These are phyloP conservation scores for Mus pahari DNA, from an alignment of 2,113 vertebrate species.

Conservation along the genomic window DNA sequence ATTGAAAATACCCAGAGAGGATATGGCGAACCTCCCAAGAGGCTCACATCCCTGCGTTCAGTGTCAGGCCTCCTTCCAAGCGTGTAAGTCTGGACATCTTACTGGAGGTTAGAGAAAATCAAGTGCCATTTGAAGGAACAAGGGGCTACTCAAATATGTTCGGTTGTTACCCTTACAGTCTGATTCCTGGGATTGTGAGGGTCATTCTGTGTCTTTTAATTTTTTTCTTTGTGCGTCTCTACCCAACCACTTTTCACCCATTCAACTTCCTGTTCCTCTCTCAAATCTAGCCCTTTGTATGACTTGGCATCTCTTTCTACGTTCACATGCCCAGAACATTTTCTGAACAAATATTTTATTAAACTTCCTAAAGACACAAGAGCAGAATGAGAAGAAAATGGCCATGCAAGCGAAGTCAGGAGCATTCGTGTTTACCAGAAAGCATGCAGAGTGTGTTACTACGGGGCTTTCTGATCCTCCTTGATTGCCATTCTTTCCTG, in stretches of 20 bases:
- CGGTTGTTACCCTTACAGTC: conserved; percentile 44
- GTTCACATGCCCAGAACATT: conserved; percentile 70
- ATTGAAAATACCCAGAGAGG: background rate
- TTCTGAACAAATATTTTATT: conserved; percentile 83
- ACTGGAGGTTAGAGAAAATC: conserved; percentile 1
- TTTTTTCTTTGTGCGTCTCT: conserved; percentile 72
- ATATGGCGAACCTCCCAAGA: background rate
- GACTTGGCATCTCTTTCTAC: conserved; percentile 69
- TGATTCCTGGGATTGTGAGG: conserved; percentile 64
- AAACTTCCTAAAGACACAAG: conserved; percentile 75
- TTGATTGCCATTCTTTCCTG: background rate
- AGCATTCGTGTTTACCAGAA: conserved; percentile 68
- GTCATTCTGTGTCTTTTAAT: conserved; percentile 29
- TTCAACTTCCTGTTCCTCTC: conserved; percentile 76
- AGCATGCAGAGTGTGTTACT: background rate
- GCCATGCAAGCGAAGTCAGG: conserved; percentile 32
- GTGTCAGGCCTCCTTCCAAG: background rate
- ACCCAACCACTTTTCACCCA: conserved; percentile 71
- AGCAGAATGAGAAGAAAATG: conserved; percentile 56
- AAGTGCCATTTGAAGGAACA: conserved; percentile 37
- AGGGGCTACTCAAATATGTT: conserved; percentile 57
- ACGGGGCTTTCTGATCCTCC: background rate
- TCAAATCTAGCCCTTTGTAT: conserved; percentile 73
- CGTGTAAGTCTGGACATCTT: background rate
- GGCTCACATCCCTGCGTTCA: background rate